phyloP scores from a whole-genome alignment of 1,140 invertebrate species.

The Copidosoma floridanum region DNA sequence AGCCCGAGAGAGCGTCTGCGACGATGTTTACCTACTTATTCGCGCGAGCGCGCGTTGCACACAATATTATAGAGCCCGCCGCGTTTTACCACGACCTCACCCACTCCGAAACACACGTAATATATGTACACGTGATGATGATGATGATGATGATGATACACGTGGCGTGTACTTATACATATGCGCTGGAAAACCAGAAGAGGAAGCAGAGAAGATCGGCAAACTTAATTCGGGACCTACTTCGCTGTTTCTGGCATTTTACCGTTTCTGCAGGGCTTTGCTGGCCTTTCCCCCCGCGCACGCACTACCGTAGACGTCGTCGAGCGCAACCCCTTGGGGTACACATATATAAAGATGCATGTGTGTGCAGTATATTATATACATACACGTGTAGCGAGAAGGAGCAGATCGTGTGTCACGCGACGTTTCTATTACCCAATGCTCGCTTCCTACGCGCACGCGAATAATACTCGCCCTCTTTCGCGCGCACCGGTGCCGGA shows the following conservation, averaged over 20 bases:
- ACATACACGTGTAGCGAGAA: background rate
- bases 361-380: background rate
- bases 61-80: too few relatives aligned
- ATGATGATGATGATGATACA: background rate
- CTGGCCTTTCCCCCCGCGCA: background rate
- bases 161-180: background rate
- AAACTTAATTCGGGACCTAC: slow-evolving; percentile 19
- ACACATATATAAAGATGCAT: too few relatives aligned
- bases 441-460: too few relatives aligned
- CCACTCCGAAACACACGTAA: background rate
- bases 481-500: background rate
- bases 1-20: too few relatives aligned
- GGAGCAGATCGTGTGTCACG: background rate
- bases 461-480: too few relatives aligned
- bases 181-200: too few relatives aligned
- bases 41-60: too few relatives aligned
- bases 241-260: slow-evolving; percentile 28
- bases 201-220: background rate
- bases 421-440: slow-evolving; percentile 18
- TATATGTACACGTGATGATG: background rate
- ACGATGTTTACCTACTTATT: too few relatives aligned
- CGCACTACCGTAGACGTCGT: background rate
- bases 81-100: too few relatives aligned
- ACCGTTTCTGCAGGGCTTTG: background rate
- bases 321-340: background rate